Conservation (phyloP, 2,797 vertebrate species). For the Lacerta agilis region DNA sequence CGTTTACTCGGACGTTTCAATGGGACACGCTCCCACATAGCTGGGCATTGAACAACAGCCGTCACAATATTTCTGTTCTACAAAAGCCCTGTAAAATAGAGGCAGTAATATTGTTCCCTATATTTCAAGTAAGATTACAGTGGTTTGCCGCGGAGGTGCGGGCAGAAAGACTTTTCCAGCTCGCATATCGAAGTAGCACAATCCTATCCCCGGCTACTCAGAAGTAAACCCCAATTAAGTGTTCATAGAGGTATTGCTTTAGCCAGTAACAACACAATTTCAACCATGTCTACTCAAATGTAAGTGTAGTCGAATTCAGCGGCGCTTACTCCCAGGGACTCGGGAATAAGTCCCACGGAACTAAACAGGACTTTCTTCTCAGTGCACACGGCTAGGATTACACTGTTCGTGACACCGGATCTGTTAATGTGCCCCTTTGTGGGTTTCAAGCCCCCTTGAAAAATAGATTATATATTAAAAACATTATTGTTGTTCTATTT, state of each 20-base stretch:
- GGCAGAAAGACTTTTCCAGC: too few relatives aligned
- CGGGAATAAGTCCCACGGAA: neutral
- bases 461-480: neutral
- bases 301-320: too few relatives aligned
- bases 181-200: too few relatives aligned
- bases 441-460: neutral
- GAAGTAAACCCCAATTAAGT: too few relatives aligned
- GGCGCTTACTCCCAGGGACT: too few relatives aligned
- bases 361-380: neutral
- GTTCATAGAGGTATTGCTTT: too few relatives aligned
- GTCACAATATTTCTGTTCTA: too few relatives aligned
- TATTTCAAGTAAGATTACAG: neutral
- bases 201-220: too few relatives aligned
- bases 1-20: neutral
- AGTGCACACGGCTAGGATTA: neutral
- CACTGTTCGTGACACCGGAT: neutral
- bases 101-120: neutral
- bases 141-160: neutral
- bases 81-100: neutral
- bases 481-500: neutral
- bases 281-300: too few relatives aligned
- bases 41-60: neutral
- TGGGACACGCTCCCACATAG: neutral
- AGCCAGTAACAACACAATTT: too few relatives aligned
- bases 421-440: neutral